Evolutionary conservation across 1,140 invertebrate species (phyloP).

Genomic region (Macrotrachela quadricornifera): DNA sequence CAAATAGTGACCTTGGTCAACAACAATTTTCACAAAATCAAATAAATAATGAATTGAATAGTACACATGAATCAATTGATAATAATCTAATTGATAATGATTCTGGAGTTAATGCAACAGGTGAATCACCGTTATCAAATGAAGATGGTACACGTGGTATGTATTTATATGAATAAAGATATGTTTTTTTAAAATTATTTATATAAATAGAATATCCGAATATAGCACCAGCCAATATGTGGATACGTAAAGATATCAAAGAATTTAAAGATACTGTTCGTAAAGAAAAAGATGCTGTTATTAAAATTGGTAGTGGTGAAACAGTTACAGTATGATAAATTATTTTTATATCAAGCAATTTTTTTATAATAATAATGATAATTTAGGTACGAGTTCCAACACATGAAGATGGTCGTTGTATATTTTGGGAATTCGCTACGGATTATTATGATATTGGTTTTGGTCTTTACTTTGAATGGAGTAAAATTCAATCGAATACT

Average conservation of each 20-base stretch:
- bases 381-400: conserved; percentile 57
- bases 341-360: too few relatives aligned
- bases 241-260: conserved; percentile 71
- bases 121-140: too few relatives aligned
- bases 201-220: conserved; percentile 11
- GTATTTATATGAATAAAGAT: too few relatives aligned
- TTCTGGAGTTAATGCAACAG: too few relatives aligned
- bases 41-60: too few relatives aligned
- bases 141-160: too few relatives aligned
- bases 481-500: conserved; percentile 46
- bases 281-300: conserved; percentile 67
- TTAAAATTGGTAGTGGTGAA: conserved; percentile 85
- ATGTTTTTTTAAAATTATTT: too few relatives aligned
- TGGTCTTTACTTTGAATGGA: conserved; percentile 95
- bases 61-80: too few relatives aligned
- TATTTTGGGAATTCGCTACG: conserved; percentile 99
- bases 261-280: conserved; percentile 52
- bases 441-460: conserved; percentile 95
- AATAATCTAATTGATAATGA: too few relatives aligned
- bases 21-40: too few relatives aligned
- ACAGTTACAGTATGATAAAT: conserved; percentile 64
- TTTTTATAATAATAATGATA: conserved; percentile 1
- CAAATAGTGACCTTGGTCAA: too few relatives aligned
- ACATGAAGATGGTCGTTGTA: conserved; percentile 65
- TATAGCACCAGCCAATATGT: conserved; percentile 67